Percentiles rank a stretch among this genome's conserved stretches.
phyloP scores from a whole-genome alignment of 1,140 invertebrate species.

The Onthophagus taurus region DNA sequence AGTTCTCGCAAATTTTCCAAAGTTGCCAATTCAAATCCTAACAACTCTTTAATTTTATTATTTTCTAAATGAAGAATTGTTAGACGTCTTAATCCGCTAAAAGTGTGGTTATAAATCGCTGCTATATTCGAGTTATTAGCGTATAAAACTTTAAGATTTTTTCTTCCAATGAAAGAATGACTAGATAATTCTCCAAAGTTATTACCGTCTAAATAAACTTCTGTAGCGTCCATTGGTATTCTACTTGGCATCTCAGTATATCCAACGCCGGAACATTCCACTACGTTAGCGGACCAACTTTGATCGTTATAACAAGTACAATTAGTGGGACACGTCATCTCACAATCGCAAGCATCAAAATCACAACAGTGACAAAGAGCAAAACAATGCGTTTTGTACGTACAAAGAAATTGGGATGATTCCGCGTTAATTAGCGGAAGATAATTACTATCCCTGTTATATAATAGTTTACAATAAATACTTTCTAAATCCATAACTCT shows the following conservation, averaged over 20 bases:
- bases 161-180: conserved; percentile 84
- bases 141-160: conserved; percentile 76
- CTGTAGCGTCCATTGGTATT: conserved; percentile 90
- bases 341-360: conserved; percentile 90
- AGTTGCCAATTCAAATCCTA: conserved; percentile 75
- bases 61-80: conserved; percentile 75
- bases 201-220: conserved; percentile 87
- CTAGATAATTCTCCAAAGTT: conserved; percentile 76
- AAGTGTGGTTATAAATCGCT: conserved; percentile 78
- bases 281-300: conserved; percentile 87
- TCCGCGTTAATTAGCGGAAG: conserved; percentile 75
- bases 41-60: conserved; percentile 68
- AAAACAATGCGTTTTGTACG: conserved; percentile 88
- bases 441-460: conserved; percentile 70
- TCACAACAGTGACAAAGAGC: conserved; percentile 89
- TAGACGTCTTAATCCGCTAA: conserved; percentile 72
- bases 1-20: conserved; percentile 72
- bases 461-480: conserved; percentile 81
- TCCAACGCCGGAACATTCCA: conserved; percentile 75
- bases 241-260: conserved; percentile 73
- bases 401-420: conserved; percentile 82
- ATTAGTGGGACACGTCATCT: conserved; percentile 89
- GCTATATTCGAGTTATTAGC: conserved; percentile 82
- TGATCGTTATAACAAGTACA: conserved; percentile 92
- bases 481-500: conserved; percentile 83